phyloP scores from a whole-genome alignment of 2,113 vertebrate genomes.

The Phyllopteryx taeniolatus region DNA sequence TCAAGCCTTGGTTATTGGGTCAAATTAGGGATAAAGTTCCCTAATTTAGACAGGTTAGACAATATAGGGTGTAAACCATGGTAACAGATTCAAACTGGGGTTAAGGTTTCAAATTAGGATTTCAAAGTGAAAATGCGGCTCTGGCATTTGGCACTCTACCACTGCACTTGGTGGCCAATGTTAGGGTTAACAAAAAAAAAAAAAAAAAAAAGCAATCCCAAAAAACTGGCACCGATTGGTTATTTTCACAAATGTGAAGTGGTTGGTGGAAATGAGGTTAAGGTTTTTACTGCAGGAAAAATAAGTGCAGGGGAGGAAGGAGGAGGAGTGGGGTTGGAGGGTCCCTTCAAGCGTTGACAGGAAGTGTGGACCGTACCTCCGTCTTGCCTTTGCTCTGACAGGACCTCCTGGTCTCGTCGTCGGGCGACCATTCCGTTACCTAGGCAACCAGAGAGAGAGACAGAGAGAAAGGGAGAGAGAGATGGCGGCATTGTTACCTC shows the following conservation, averaged over 20 bases:
- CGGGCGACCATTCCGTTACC: constrained; percentile 95
- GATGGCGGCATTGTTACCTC: background rate
- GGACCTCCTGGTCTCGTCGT: constrained; percentile 91
- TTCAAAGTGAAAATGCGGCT: too few relatives aligned
- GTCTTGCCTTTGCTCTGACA: constrained; percentile 99
- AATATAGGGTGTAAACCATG: background rate
- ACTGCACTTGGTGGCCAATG: too few relatives aligned
- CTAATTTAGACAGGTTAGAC: too few relatives aligned
- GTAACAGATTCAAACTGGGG: background rate
- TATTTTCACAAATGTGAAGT: too few relatives aligned
- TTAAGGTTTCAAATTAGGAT: background rate
- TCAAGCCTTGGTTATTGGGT: too few relatives aligned
- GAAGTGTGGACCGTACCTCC: constrained; percentile 80
- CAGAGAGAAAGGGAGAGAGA: constrained; percentile 39
- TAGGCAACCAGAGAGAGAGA: constrained; percentile 77
- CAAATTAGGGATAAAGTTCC: too few relatives aligned
- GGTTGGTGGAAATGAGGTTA: too few relatives aligned
- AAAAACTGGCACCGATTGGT: too few relatives aligned
- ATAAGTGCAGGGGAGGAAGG: background rate
- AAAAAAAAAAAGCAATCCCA: too few relatives aligned
- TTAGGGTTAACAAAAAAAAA: too few relatives aligned
- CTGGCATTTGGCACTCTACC: too few relatives aligned
- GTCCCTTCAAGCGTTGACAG: constrained; percentile 34
- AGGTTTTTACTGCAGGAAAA: background rate
- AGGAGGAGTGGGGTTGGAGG: background rate